Base-by-base conservation (phyloP, 1,140 invertebrate genomes). In the Papilio polytes region DNA sequence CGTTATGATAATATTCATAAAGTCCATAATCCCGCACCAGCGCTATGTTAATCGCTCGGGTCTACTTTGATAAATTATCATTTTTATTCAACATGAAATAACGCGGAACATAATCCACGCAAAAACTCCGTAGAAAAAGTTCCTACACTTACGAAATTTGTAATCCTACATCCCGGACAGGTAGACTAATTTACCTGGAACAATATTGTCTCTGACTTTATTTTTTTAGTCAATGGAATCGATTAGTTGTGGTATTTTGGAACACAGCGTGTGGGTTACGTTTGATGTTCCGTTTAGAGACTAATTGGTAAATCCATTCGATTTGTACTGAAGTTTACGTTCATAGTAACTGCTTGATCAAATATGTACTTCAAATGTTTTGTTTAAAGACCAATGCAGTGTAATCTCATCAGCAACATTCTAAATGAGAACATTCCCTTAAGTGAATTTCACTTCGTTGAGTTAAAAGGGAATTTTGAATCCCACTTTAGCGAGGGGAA, bases 401-500 rank as follows among this genome's bases (percentile, higher is more conserved):
- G 12, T 70, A 70, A 70, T 36, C 12, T 31, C 22, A 31, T 31
- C 12, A 70, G 12, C 3, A 31, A 31, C 26, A 31, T 31, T 70
- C 2, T 70, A 31, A 15, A 26, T 31, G 13, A 70, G 12, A 31
- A 70, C 63, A 70, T 70, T 70, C 63, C 26, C 26, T 70, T 70
- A 70, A 70, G 12, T 31, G 12, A 70, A 31, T 70, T 70, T 70
- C 63, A 70, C 77, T 82, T 83, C 59, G 79, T 82, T 84, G 84
- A 84, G 85, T 87, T 86, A 83, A 85, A 89, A 87, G 84, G 83
- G 84, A 88, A 89, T 89, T 90, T 89, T 82, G 86, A 85, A 88
- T 84, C 85, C 80, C 85, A 63, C 63, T 31, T 70, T 70, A 13
- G 76, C 82, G 85, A 88, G 88, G 85, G 84, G 86, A 90, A 87